A percentile compares a stretch with the other conserved stretches of the same genome.
phyloP scores from a whole-genome alignment of 2,113 vertebrate species.

The Sciurus niger region DNA sequence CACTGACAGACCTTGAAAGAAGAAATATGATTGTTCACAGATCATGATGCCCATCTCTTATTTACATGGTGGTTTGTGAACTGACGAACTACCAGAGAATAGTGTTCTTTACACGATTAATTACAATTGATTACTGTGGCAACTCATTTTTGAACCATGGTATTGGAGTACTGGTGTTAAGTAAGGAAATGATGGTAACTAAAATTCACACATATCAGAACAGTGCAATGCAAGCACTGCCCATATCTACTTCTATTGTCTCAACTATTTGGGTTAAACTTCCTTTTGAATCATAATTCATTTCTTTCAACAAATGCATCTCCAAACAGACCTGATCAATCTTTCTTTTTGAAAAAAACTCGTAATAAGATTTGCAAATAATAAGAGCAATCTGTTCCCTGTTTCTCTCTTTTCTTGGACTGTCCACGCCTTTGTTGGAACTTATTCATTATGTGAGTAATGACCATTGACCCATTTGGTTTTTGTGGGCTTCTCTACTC shows the following conservation, averaged over 20 bases:
- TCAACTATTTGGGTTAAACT: background rate
- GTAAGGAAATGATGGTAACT: background rate
- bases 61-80: background rate
- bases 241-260: background rate
- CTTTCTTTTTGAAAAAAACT: background rate
- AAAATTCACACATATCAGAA: background rate
- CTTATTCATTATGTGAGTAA: background rate
- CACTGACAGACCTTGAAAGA: background rate
- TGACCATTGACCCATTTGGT: background rate
- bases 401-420: background rate
- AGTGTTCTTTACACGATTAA: background rate
- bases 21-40: background rate
- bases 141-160: background rate
- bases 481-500: background rate
- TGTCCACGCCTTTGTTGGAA: background rate
- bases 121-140: background rate
- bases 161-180: background rate
- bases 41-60: background rate
- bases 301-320: background rate
- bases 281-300: constrained; percentile 29
- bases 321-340: background rate
- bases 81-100: background rate
- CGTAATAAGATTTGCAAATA: background rate
- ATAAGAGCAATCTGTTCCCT: background rate
- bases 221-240: background rate